Evolutionary conservation across 2,113 vertebrate genomes (phyloP).

Genomic region (Myanophis thanlyinensis): DNA sequence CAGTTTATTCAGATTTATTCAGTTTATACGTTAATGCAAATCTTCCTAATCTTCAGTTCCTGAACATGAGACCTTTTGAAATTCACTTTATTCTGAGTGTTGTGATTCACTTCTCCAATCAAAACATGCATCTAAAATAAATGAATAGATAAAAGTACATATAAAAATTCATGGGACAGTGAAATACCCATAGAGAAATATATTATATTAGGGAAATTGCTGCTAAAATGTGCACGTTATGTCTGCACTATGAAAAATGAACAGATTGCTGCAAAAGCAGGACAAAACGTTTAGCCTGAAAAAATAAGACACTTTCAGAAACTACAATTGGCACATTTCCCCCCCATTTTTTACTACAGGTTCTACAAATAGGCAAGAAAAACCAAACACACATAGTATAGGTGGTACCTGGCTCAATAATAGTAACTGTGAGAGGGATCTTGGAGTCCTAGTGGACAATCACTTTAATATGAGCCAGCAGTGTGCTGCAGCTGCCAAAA

Average conservation of each 20-base stretch:
- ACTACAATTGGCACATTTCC: neutral
- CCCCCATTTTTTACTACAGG: neutral
- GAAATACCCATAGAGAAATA: neutral
- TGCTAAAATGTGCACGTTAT: neutral
- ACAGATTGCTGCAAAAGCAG: neutral
- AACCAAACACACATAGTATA: too few species aligned
- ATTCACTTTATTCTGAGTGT: neutral
- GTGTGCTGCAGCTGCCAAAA: too few species aligned
- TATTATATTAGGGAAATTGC: neutral
- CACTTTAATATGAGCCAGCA: too few species aligned
- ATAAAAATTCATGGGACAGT: neutral
- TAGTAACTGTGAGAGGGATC: too few species aligned
- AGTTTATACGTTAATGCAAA: neutral
- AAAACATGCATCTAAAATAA: neutral
- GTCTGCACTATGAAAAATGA: neutral
- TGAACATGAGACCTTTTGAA: neutral
- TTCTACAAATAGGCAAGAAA: too few species aligned
- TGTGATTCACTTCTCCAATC: conserved; percentile 1
- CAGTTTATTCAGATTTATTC: neutral
- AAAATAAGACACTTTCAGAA: neutral
- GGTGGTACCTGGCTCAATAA: too few species aligned
- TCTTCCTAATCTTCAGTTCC: neutral
- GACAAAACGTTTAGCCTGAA: neutral
- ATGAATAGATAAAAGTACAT: neutral
- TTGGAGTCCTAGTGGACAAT: too few species aligned